phyloP scores from a whole-genome alignment of 1,140 invertebrate species.

The Drosophila aff. region DNA sequence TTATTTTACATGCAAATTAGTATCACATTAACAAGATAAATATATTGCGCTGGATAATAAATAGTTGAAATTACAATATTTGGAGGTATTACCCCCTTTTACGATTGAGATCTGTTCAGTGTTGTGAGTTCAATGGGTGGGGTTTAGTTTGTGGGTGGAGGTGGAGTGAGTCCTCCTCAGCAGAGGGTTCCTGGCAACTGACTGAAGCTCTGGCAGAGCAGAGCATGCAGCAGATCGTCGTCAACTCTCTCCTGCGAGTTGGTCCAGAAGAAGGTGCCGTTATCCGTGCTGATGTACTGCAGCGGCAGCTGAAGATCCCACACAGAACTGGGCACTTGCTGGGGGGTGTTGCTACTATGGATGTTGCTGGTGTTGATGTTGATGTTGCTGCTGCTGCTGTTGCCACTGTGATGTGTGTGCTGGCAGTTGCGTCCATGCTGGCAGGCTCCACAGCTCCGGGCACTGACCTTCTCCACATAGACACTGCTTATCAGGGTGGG shows the following conservation, averaged over 20 bases:
- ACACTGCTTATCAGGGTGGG: conserved; percentile 74
- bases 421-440: conserved; percentile 81
- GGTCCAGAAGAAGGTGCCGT: conserved; percentile 82
- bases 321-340: conserved; percentile 37
- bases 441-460: conserved; percentile 64
- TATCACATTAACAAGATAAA: conserved; percentile 79
- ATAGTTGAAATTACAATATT: conserved; percentile 67
- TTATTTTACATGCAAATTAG: conserved; percentile 75
- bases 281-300: conserved; percentile 79
- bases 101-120: conserved; percentile 65
- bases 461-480: conserved; percentile 67
- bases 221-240: conserved; percentile 73
- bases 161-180: conserved; percentile 23
- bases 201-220: conserved; percentile 74
- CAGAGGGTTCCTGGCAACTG: conserved; percentile 71
- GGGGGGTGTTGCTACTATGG: neutral
- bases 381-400: conserved; percentile 10
- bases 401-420: conserved; percentile 60
- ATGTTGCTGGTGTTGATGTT: conserved; percentile 10
- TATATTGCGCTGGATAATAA: conserved; percentile 72
- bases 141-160: conserved; percentile 1
- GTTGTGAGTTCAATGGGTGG: conserved; percentile 17
- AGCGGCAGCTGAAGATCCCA: conserved; percentile 62
- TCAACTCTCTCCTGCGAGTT: conserved; percentile 72
- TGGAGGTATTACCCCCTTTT: conserved; percentile 24